phyloP scores from a whole-genome alignment of 2,113 vertebrate genomes.

The Megaceryle torquata region DNA sequence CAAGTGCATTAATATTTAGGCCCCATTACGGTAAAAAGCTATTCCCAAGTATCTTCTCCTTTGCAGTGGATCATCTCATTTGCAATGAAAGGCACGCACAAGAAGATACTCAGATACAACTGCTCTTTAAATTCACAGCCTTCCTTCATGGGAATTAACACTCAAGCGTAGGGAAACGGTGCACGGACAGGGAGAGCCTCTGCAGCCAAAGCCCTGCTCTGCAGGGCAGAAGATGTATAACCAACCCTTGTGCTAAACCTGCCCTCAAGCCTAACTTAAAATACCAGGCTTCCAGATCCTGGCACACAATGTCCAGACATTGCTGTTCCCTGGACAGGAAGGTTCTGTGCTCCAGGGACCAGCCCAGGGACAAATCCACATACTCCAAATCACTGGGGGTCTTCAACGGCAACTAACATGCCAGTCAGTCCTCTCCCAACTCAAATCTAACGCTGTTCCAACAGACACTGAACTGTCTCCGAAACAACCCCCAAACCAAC shows the following conservation, averaged over 20 bases:
- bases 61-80: background rate
- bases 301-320: background rate
- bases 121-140: background rate
- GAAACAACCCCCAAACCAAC: background rate
- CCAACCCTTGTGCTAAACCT: background rate
- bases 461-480: background rate
- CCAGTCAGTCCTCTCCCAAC: background rate
- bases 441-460: background rate
- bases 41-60: background rate
- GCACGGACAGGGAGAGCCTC: background rate
- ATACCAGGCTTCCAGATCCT: background rate
- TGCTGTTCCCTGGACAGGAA: background rate
- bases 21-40: background rate
- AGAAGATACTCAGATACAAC: background rate
- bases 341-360: background rate
- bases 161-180: background rate
- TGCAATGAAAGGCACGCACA: background rate
- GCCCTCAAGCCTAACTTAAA: background rate
- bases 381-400: rapidly evolving
- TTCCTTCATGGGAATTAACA: background rate
- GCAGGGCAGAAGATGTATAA: background rate
- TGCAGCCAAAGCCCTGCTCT: background rate
- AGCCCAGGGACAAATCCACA: background rate
- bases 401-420: background rate
- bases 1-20: conserved; percentile 5